Evolutionary conservation across 1,140 invertebrate genomes (phyloP).

Genomic region (Drosophila trapezifrons): DNA sequence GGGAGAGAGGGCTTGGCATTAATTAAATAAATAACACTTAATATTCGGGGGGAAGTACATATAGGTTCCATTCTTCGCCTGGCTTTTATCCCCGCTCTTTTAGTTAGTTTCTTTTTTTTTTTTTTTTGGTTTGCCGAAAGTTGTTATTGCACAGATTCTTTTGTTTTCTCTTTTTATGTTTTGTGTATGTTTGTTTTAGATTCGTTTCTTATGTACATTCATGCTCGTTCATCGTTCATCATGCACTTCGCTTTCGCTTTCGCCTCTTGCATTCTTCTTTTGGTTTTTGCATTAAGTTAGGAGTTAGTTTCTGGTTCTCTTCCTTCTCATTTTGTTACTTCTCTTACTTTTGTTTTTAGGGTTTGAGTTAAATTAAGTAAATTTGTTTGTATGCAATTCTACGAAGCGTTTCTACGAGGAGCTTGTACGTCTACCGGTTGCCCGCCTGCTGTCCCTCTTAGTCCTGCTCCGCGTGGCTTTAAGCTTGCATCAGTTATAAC

Average conservation of each 20-base stretch:
- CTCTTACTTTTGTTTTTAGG: slow-evolving; percentile 14
- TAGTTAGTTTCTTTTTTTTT: neutral
- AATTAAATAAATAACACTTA: slow-evolving; percentile 22
- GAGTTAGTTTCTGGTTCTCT: slow-evolving; percentile 15
- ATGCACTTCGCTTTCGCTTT: slow-evolving; percentile 5
- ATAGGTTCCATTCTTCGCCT: slow-evolving; percentile 4
- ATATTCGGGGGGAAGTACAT: slow-evolving; percentile 2
- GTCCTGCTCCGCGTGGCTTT: neutral
- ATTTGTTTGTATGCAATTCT: slow-evolving; percentile 32
- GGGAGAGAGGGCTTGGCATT: neutral
- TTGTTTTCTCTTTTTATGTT: slow-evolving; percentile 17
- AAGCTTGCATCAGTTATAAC: neutral
- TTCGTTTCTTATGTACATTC: slow-evolving; percentile 34
- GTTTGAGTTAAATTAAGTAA: slow-evolving; percentile 39
- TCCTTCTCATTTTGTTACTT: neutral
- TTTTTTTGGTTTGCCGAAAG: slow-evolving; percentile 47
- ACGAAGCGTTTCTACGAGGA: slow-evolving; percentile 33
- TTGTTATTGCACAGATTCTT: slow-evolving; percentile 34
- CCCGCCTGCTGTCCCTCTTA: neutral
- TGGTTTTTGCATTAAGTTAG: slow-evolving; percentile 13
- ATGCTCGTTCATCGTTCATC: slow-evolving; percentile 4
- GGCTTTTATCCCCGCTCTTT: slow-evolving; percentile 9
- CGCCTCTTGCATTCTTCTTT: neutral
- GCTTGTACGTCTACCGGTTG: slow-evolving; percentile 1
- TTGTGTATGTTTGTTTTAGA: slow-evolving; percentile 8